Evolutionary conservation across 2,797 vertebrate species (phyloP).

Genomic region (Siniperca undulata): DNA sequence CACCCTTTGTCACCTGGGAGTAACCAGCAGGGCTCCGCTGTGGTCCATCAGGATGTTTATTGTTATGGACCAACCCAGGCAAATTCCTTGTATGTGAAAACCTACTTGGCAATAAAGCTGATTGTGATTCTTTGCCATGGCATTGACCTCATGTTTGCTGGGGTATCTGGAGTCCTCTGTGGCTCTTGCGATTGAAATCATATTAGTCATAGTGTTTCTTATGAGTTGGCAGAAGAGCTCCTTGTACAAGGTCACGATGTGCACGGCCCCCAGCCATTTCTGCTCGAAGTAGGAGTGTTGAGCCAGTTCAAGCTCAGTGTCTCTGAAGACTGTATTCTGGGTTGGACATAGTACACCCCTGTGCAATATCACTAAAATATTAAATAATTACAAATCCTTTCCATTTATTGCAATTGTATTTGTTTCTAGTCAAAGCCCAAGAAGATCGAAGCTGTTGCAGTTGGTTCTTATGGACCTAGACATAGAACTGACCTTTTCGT

Average conservation of each 20-base stretch:
- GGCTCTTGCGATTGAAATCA: constrained; percentile 62
- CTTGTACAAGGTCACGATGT: constrained; percentile 42
- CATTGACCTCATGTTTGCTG: constrained; percentile 57
- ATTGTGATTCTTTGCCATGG: constrained; percentile 46
- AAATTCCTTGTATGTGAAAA: too few relatives aligned
- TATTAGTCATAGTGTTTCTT: constrained; percentile 62
- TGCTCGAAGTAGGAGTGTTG: constrained; percentile 50
- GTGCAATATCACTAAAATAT: too few relatives aligned
- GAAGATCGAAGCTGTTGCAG: too few relatives aligned
- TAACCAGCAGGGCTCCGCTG: too few relatives aligned
- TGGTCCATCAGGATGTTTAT: too few relatives aligned
- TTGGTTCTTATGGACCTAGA: too few relatives aligned
- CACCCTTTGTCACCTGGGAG: too few relatives aligned
- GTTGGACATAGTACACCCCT: constrained; percentile 36
- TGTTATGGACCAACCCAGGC: too few relatives aligned
- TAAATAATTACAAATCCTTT: too few relatives aligned
- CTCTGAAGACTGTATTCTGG: constrained; percentile 60
- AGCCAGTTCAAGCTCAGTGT: constrained; percentile 55
- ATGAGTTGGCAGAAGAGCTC: constrained; percentile 58
- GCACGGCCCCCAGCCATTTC: constrained; percentile 42
- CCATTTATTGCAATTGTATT: too few relatives aligned
- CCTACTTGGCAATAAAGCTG: too few relatives aligned
- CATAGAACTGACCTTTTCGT: constrained; percentile 16
- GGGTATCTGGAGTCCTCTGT: constrained; percentile 59
- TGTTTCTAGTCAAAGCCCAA: too few relatives aligned